These are phyloP conservation scores for Stylophora pistillata DNA, from an alignment of 64 coral and sea anemone species.

Conservation along the genomic window DNA sequence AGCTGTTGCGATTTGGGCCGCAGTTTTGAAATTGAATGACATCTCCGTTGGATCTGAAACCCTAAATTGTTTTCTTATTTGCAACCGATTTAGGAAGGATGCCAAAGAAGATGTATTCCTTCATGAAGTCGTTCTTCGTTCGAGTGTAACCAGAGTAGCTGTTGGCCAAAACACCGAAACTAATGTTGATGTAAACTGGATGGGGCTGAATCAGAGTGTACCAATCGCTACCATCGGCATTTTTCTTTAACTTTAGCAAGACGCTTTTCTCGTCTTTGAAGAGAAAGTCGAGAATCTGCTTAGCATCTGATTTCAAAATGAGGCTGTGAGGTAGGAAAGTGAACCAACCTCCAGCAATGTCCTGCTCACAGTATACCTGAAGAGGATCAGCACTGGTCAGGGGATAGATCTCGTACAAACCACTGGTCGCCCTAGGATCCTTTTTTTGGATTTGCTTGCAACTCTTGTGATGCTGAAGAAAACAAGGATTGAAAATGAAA, in stretches of 20 bases:
- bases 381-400: neutral
- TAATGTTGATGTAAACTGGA: neutral
- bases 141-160: constrained; percentile 18
- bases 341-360: constrained; percentile 49
- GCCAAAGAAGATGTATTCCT: constrained; percentile 56
- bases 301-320: neutral
- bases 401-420: neutral
- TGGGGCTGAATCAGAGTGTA: constrained; percentile 55
- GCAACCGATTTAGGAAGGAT: constrained; percentile 10
- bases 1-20: constrained; percentile 57
- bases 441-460: neutral
- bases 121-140: constrained; percentile 13
- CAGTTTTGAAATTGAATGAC: constrained; percentile 28
- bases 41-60: constrained; percentile 55
- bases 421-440: neutral
- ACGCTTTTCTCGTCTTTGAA: constrained; percentile 58
- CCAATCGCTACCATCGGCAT: constrained; percentile 3
- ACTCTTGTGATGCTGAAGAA: neutral
- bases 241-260: constrained; percentile 42
- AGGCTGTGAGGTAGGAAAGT: constrained; percentile 53
- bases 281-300: constrained; percentile 1
- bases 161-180: constrained; percentile 33
- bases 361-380: constrained; percentile 79
- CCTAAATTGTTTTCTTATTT: neutral
- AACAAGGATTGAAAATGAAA: no score